Conservation (phyloP, 2,888 invertebrate genomes). For the Quadriops clusia region DNA sequence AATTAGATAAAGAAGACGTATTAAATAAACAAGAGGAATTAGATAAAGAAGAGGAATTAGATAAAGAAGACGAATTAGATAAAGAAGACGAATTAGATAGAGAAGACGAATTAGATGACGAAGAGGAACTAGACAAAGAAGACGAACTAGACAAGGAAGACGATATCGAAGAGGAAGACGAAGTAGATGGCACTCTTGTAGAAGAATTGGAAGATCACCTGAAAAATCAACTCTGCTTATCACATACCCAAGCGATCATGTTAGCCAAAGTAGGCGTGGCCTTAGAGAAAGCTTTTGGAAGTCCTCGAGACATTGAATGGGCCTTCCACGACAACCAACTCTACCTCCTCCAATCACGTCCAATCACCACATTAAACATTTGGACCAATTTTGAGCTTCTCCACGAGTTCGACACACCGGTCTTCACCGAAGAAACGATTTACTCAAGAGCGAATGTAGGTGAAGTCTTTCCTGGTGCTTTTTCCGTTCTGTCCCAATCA, state of each 20-base stretch:
- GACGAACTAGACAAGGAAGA: conserved; percentile 1
- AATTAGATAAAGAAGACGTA: too few species aligned
- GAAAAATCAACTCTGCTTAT: conserved; percentile 40
- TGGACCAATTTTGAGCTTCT: conserved; percentile 69
- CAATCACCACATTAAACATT: conserved; percentile 58
- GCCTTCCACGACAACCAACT: conserved; percentile 49
- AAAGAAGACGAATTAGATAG: too few species aligned
- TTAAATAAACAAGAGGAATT: too few species aligned
- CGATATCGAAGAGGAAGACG: conserved; percentile 15
- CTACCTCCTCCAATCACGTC: conserved; percentile 63
- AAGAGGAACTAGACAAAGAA: too few species aligned
- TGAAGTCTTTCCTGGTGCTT: conserved; percentile 53
- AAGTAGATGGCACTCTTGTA: conserved; percentile 29
- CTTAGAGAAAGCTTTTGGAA: conserved; percentile 57
- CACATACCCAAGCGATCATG: conserved; percentile 41
- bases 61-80: too few species aligned
- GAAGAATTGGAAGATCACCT: conserved; percentile 29
- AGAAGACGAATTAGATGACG: too few species aligned
- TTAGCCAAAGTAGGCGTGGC: conserved; percentile 46
- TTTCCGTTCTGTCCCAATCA: conserved; percentile 28
- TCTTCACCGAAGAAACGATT: conserved; percentile 52
- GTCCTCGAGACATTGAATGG: conserved; percentile 72
- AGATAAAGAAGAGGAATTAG: too few species aligned
- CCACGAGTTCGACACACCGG: conserved; percentile 63
- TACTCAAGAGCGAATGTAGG: conserved; percentile 63